phyloP scores from a whole-genome alignment of 2,797 vertebrate genomes.

The Rhinophrynus dorsalis region DNA sequence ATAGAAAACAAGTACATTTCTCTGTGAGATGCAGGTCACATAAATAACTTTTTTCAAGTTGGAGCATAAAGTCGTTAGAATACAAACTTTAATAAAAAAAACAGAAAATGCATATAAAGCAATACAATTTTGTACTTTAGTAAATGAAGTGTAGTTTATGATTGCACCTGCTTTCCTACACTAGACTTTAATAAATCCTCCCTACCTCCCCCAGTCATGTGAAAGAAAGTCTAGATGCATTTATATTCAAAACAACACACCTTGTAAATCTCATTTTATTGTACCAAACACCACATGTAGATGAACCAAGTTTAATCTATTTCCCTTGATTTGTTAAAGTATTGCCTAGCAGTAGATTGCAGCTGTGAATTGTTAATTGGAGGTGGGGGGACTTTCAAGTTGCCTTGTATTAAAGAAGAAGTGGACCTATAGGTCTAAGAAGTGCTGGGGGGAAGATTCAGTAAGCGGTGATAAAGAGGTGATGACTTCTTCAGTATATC shows the following conservation, averaged over 20 bases:
- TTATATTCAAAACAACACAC: slow-evolving; percentile 29
- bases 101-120: not conserved
- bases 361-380: slow-evolving; percentile 18
- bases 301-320: slow-evolving; percentile 32
- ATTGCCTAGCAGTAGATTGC: slow-evolving; percentile 7
- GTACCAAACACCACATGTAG: slow-evolving; percentile 27
- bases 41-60: no score
- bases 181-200: slow-evolving; percentile 37
- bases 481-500: no score
- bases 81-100: no score
- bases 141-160: slow-evolving; percentile 29
- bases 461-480: no score
- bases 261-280: slow-evolving; percentile 40
- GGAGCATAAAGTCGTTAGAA: no score
- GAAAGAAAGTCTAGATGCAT: slow-evolving; percentile 10
- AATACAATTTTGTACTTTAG: not conserved
- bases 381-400: no score
- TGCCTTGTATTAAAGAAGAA: no score
- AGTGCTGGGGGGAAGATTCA: no score
- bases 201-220: slow-evolving; percentile 31
- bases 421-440: no score
- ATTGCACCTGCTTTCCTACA: slow-evolving; percentile 18
- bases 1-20: no score
- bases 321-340: slow-evolving; percentile 29
- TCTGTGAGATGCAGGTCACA: no score